Evolutionary conservation across 2,888 invertebrate species (phyloP), one percentile per base, ranked within the genome.

Genomic region (Acanthosoma haemorrhoidale): DNA sequence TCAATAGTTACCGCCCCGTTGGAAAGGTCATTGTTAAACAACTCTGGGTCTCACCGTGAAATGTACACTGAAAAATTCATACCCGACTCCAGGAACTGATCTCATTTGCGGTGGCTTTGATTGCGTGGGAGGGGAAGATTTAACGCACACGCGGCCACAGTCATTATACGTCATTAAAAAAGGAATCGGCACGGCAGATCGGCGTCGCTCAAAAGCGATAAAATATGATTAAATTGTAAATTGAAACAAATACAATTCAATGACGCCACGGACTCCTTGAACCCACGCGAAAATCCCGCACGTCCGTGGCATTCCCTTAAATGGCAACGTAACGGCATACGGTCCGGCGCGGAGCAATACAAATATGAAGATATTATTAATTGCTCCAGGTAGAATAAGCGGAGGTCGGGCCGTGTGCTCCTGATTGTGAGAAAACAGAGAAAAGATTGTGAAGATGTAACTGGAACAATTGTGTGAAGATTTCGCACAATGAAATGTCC

Each of bases 401-500:
- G 51, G n/a, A 25, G 51, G 3, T n/a, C n/a, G n/a, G 51, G 1
- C 51, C 51, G 51, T 25, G 43, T 51, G 5, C 51, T 51, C 51
- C 51, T 25, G 51, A 51, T 51, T 51, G 51, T 51, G 51, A 25
- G 51, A 51, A n/a, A n/a, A n/a, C n/a, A n/a, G n/a, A n/a, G n/a
- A n/a, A n/a, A n/a, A n/a, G n/a, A n/a, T n/a, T n/a, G n/a, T n/a
- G n/a, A 2, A n/a, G n/a, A 2, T n/a, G 51, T 25, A 51, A n/a
- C 21, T 51, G 51, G 25, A 51, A 51, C 51, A 51, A 51, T 51
- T 21, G 51, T 51, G 51, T 25, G 51, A 51, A 51, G 25, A 51
- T 51, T 51, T 51, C 51, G 29, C 51, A 51, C n/a, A 51, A n/a
- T 51, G 51, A 51, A 51, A 51, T n/a, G 51, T 51, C 51, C n/a